Evolutionary conservation across 1,140 invertebrate genomes (phyloP).

Genomic region (Cherax destructor): DNA sequence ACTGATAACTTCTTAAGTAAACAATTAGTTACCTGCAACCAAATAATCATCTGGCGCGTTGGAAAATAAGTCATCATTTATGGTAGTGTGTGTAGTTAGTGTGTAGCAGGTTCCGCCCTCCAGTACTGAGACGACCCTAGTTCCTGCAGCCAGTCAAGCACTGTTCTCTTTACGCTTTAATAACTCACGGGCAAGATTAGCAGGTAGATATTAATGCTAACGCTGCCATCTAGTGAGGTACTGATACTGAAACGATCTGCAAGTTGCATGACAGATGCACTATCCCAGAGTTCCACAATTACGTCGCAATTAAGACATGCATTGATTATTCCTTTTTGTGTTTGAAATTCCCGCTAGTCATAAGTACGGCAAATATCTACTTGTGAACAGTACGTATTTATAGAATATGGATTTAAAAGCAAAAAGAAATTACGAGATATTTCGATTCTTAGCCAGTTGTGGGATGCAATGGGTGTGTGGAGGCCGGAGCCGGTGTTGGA

Average conservation of each 20-base stretch:
- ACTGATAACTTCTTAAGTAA: no score
- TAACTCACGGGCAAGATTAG: neutral
- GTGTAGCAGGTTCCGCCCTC: neutral
- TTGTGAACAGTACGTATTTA: neutral
- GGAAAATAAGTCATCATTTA: no score
- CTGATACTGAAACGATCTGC: neutral
- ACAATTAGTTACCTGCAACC: no score
- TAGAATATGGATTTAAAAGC: neutral
- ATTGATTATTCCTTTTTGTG: neutral
- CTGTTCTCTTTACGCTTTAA: no score
- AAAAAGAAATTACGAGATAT: neutral
- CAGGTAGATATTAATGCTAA: neutral
- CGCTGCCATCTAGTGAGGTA: neutral
- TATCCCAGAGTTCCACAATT: neutral
- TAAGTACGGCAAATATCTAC: neutral
- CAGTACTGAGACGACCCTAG: neutral
- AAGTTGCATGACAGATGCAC: neutral
- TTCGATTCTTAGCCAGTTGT: neutral
- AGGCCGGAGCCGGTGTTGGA: conserved; percentile 39
- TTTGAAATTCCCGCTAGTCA: neutral
- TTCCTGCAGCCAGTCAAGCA: neutral
- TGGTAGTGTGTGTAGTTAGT: neutral
- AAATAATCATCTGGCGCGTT: no score
- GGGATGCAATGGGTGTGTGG: neutral
- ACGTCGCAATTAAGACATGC: neutral